Evolutionary conservation across 2,797 vertebrate species (phyloP), one percentile per base, ranked within the genome.

Genomic region (Psittacula derbiana): DNA sequence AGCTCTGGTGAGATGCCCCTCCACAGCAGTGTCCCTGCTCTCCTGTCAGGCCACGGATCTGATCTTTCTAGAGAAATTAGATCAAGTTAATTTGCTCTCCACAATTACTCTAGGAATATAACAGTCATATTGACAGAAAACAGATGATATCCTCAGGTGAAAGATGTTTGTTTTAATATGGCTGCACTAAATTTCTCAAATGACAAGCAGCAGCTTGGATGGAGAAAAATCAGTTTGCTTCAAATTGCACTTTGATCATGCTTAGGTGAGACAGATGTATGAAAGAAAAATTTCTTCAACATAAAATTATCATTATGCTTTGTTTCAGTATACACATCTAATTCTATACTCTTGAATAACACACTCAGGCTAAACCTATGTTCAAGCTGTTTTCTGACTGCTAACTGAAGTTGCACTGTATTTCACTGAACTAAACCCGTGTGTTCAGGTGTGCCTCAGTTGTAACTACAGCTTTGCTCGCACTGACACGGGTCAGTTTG

Each of bases 401-500:
- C 44, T 65, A 55, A 16, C n/a, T 86, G 82, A 64, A 75, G n/a
- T 41, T 64, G 5, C 27, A 30, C 0, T 0, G 0, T 31, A 5
- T 69, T 50, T 69, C 27, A 33, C 43, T 38, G 50, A 30, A 28
- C 41, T 43, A 19, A 49, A 38, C 33, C n/a, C 0, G 27, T 72
- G 50, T 66, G 17, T 40, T 82, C 8, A 50, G 55, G 19, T 72
- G 66, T 86, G 78, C 70, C 86, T 60, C 14, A 0, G 13, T 92
- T 88, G 50, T 49, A 31, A 10, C 3, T 14, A 53, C 1, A 2
- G 25, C 49, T 92, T 41, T 81, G 64, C 60, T 53, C 52, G 43
- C 16, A 3, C 60, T 71, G 76, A 33, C 73, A 86, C 50, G 13
- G 93, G 92, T 74, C 93, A 92, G n/a, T 82, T 92, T 95, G 96